Conservation (phyloP, 2,888 invertebrate species). For the Cataglyphis cursor region DNA sequence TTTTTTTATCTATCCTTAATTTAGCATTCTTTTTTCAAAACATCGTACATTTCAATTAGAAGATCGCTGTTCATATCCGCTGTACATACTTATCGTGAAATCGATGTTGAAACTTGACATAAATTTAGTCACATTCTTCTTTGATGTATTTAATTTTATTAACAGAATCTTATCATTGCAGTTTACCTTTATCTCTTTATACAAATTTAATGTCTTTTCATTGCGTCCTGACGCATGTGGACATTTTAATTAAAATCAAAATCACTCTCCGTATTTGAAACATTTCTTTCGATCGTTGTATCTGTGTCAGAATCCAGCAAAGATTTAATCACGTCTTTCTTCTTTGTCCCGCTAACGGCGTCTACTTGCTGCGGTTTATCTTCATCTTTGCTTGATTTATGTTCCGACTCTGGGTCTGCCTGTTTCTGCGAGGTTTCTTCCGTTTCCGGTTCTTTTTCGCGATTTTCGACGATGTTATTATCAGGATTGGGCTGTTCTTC, state of each 20-base stretch:
- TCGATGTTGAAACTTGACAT: neutral
- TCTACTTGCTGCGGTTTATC: neutral
- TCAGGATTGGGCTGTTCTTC: slow-evolving; percentile 9
- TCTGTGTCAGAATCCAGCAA: slow-evolving; percentile 84
- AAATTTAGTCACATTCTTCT: neutral
- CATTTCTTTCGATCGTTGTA: slow-evolving; percentile 83
- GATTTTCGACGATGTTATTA: slow-evolving; percentile 29
- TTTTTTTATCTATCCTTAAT: neutral
- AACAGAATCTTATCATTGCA: neutral
- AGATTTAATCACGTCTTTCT: slow-evolving; percentile 80
- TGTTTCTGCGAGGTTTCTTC: slow-evolving; percentile 13
- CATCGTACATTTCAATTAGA: neutral
- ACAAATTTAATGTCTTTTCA: neutral
- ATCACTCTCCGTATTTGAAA: slow-evolving; percentile 84
- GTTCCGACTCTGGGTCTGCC: neutral
- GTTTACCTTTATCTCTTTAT: slow-evolving; percentile 2
- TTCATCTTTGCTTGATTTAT: neutral
- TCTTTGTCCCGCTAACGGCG: slow-evolving; percentile 57
- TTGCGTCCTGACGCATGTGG: neutral
- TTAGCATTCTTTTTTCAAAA: neutral
- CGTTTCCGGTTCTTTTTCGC: slow-evolving; percentile 11
- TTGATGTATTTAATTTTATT: neutral
- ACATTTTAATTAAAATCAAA: slow-evolving; percentile 83
- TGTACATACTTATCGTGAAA: neutral
- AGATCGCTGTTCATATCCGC: neutral